phyloP scores from a whole-genome alignment of 2,888 invertebrate species.

The Melieria omissa region DNA sequence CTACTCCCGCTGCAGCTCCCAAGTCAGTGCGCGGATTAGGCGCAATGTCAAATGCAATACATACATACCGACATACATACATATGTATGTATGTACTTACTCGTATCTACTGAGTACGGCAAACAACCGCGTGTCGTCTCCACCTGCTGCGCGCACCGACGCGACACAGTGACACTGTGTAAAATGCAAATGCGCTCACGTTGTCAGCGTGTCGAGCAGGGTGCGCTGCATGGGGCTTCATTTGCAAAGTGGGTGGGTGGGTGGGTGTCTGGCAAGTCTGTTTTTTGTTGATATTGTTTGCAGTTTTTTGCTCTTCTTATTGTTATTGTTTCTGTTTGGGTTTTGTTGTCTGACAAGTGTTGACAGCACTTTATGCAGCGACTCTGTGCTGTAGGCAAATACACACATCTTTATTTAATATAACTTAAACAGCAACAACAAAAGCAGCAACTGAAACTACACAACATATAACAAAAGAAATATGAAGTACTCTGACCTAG shows the following conservation, averaged over 20 bases:
- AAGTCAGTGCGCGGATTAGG: too few relatives aligned
- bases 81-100: not conserved
- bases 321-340: not conserved
- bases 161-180: too few relatives aligned
- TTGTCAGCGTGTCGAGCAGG: too few relatives aligned
- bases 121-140: too few relatives aligned
- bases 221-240: too few relatives aligned
- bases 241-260: not conserved
- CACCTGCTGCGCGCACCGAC: too few relatives aligned
- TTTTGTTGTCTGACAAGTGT: not conserved
- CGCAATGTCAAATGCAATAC: too few relatives aligned
- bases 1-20: too few relatives aligned
- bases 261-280: not conserved
- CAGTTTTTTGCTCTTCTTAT: too few relatives aligned
- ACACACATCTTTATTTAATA: too few relatives aligned
- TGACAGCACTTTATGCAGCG: not conserved
- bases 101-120: not conserved
- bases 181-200: too few relatives aligned
- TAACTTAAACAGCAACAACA: not conserved
- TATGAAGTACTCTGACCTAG: constrained; percentile 27
- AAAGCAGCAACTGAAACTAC: not conserved
- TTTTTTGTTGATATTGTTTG: not conserved
- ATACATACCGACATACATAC: not conserved
- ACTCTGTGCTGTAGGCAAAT: too few relatives aligned
- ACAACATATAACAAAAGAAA: constrained; percentile 21